phyloP scores from a whole-genome alignment of 2,113 vertebrate species.

The Paedocypris sp. region DNA sequence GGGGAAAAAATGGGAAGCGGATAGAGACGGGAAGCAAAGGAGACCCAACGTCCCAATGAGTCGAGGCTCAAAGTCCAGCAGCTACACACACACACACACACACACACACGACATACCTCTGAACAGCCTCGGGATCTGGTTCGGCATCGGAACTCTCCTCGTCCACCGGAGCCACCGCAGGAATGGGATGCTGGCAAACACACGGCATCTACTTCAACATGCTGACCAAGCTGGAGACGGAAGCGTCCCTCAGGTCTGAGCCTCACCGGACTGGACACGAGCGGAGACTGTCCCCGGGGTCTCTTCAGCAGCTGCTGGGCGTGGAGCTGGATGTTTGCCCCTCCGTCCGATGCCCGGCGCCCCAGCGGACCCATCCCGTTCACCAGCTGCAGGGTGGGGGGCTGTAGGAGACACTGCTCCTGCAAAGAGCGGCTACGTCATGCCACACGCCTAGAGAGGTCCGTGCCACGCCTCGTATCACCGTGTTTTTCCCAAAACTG shows the following conservation, averaged over 20 bases:
- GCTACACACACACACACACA: neutral
- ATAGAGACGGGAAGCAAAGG: slow-evolving; percentile 40
- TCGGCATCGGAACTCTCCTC: slow-evolving; percentile 96
- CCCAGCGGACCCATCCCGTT: slow-evolving; percentile 97
- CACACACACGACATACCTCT: slow-evolving; percentile 72
- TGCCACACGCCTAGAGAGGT: no score
- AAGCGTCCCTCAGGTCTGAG: neutral
- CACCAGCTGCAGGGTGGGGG: slow-evolving; percentile 87
- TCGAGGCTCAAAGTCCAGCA: slow-evolving; percentile 3
- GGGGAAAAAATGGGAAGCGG: neutral
- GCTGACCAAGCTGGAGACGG: no score
- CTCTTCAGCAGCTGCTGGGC: slow-evolving; percentile 90
- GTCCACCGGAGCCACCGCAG: slow-evolving; percentile 90
- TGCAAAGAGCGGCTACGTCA: slow-evolving; percentile 42
- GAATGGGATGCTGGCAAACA: slow-evolving; percentile 68
- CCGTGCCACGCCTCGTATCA: no score
- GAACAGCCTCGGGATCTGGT: slow-evolving; percentile 93
- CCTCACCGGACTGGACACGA: slow-evolving; percentile 64
- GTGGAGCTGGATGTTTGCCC: slow-evolving; percentile 93
- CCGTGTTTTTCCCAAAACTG: no score
- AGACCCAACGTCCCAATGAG: slow-evolving; percentile 40
- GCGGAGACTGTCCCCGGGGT: slow-evolving; percentile 86
- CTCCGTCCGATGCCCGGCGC: slow-evolving; percentile 88
- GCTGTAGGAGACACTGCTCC: slow-evolving; percentile 95
- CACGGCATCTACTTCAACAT: neutral